A percentile compares a stretch with the other conserved stretches of the same genome.
Conservation (phyloP, 2,797 vertebrate species). For the Brachyrhaphis roseni region DNA sequence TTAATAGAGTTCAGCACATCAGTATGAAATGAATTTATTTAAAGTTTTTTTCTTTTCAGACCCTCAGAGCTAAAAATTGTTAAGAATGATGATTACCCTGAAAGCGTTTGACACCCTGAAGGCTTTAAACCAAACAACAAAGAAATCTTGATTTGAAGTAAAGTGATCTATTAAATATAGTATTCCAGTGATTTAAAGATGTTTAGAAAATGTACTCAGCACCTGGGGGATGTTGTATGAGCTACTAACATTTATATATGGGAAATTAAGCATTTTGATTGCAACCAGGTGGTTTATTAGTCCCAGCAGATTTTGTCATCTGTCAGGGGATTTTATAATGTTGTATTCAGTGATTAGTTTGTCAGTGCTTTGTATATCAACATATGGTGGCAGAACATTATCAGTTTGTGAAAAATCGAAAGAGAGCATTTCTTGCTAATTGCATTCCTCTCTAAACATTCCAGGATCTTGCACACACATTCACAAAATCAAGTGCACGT, state of each 20-base stretch:
- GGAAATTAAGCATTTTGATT: slow-evolving; percentile 34
- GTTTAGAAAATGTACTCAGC: slow-evolving; percentile 41
- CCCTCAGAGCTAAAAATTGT: neutral
- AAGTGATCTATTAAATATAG: slow-evolving; percentile 46
- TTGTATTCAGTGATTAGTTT: slow-evolving; percentile 11
- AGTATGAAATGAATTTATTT: neutral
- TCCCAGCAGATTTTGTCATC: slow-evolving; percentile 39
- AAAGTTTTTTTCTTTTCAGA: neutral
- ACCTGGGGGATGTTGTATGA: slow-evolving; percentile 28
- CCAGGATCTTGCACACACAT: neutral
- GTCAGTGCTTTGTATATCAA: slow-evolving; percentile 29
- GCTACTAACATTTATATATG: slow-evolving; percentile 19
- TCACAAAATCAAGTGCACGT: neutral
- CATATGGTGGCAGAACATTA: slow-evolving; percentile 19
- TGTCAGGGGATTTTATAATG: slow-evolving; percentile 31
- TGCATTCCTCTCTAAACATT: slow-evolving; percentile 24
- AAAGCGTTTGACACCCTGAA: neutral
- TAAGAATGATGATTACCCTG: neutral
- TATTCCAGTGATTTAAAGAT: slow-evolving; percentile 41
- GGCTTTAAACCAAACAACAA: slow-evolving; percentile 44
- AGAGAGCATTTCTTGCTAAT: slow-evolving; percentile 27
- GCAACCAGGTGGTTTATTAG: slow-evolving; percentile 29
- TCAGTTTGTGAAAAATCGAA: slow-evolving; percentile 32
- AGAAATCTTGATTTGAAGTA: neutral
- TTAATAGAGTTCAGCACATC: neutral